Evolutionary conservation across 2,888 invertebrate species (phyloP).

Genomic region (Pasiphila rectangulata): DNA sequence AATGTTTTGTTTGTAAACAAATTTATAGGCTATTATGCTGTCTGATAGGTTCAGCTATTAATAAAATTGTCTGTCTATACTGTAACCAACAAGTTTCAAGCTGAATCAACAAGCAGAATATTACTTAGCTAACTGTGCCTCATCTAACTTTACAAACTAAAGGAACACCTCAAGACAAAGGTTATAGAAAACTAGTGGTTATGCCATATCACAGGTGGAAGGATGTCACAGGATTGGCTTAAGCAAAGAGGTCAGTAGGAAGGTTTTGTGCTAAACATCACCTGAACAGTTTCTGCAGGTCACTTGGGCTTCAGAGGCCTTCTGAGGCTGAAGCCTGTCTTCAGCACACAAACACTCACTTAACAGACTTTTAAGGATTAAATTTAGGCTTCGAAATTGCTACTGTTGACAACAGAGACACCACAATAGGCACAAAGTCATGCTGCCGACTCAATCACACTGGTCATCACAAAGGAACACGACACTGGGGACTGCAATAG

Average conservation of each 20-base stretch:
- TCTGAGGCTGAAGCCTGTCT: too few species aligned
- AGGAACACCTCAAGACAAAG: conserved; percentile 13
- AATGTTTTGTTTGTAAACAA: conserved; percentile 33
- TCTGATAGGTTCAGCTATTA: too few species aligned
- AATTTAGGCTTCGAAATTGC: conserved; percentile 22
- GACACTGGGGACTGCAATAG: conserved; percentile 36
- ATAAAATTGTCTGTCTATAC: too few species aligned
- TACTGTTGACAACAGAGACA: conserved; percentile 36
- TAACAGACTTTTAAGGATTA: neutral
- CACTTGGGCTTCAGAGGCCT: too few species aligned
- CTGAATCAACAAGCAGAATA: conserved; percentile 18
- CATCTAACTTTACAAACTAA: conserved; percentile 1
- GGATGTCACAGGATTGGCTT: too few species aligned
- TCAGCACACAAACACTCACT: neutral
- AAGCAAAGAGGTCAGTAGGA: too few species aligned
- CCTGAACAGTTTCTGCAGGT: conserved; percentile 43
- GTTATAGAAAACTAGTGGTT: too few species aligned
- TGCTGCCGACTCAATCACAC: conserved; percentile 39
- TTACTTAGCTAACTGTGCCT: neutral
- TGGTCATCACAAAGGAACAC: conserved; percentile 43
- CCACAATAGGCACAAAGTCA: conserved; percentile 34
- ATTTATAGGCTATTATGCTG: too few species aligned
- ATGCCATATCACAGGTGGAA: too few species aligned
- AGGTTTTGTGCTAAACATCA: conserved; percentile 35
- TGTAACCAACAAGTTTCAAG: conserved; percentile 7